A percentile compares a stretch with the other conserved stretches of the same genome.
Conservation (phyloP, 2,888 invertebrate species). For the Drosophila flavopinicola region DNA sequence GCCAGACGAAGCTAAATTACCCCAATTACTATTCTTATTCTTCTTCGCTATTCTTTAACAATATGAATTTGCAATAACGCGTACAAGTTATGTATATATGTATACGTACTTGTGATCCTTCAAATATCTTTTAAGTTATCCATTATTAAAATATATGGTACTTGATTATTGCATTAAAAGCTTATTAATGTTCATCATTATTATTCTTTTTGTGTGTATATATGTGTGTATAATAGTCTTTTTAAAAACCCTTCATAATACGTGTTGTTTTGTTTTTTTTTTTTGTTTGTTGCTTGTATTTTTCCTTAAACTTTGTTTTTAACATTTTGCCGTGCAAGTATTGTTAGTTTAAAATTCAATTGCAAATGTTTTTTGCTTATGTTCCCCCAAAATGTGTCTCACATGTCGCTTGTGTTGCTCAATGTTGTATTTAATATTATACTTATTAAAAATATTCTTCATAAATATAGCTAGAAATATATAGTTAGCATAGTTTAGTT, state of each 20-base stretch:
- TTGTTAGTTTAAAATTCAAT: constrained; percentile 72
- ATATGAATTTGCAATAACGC: constrained; percentile 46
- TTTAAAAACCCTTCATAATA: constrained; percentile 78
- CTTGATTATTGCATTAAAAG: constrained; percentile 79
- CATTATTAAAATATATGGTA: constrained; percentile 60
- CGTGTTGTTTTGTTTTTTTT: constrained; percentile 41
- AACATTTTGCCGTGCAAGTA: constrained; percentile 64
- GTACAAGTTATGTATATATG: constrained; percentile 22
- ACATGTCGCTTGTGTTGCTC: constrained; percentile 68
- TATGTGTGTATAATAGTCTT: constrained; percentile 72
- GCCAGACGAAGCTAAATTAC: constrained; percentile 42
- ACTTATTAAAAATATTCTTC: constrained; percentile 46
- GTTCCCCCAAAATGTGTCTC: constrained; percentile 79
- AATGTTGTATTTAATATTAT: constrained; percentile 28
- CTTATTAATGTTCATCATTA: constrained; percentile 65
- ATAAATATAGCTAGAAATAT: constrained; percentile 53
- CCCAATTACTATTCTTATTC: constrained; percentile 41
- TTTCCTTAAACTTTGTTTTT: constrained; percentile 45
- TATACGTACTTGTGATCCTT: constrained; percentile 5
- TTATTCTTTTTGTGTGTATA: constrained; percentile 44
- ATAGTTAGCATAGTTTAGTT: constrained; percentile 47
- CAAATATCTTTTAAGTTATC: constrained; percentile 25
- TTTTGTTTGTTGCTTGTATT: constrained; percentile 9
- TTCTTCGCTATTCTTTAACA: constrained; percentile 42
- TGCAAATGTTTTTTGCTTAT: constrained; percentile 66